Base-by-base conservation (phyloP, 1,140 invertebrate species). In the Carcinoscorpius rotundicauda region DNA sequence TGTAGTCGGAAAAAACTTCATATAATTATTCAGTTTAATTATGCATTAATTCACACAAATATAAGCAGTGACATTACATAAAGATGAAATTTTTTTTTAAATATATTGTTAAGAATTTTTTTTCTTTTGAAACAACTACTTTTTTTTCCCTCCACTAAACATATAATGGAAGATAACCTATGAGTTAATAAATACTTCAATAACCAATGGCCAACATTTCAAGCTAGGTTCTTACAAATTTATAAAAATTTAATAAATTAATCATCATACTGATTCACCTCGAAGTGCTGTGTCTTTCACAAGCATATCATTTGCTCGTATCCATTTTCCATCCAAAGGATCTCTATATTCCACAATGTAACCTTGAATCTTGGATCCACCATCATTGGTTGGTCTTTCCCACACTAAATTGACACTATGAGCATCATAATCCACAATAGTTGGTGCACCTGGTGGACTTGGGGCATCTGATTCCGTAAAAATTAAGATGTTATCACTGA, bases 311-410 rank as follows among this genome's bases (percentile, higher is more conserved):
- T 73, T 71, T 11, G 75, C 76, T 10, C 71, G 71, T 11, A 73
- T 72, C 77, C 77, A 79, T 68, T 72, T 73, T 57, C 76, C 71
- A 48, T 77, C 78, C 49, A 66, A 73, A 8, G 73, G 71, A 62
- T 81, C 79, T 66, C 79, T 77, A 68, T 79, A 77, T 70, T 83
- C 80, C 8, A 83, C 72, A 60, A 89, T 86, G 79, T 98, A 98
- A 0, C 95, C 93, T 78, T 95, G 92, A 70, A 98, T 95, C 64
- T 93, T 88, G 3, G 93, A 89, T 29, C 97, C 97, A 64, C 96
- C 97, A 79, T 99, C 96, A 64, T 86, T 88, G 11, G 83, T 77
- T 10, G 97, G 96, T 66, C 87, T 79, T 67, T 91, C 87, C 96
- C 95, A 99, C 2, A 83, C 80, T 3, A 97, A 78, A 4, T 85